phyloP scores from a whole-genome alignment of 2,113 vertebrate species.

The Caranx melampygus region DNA sequence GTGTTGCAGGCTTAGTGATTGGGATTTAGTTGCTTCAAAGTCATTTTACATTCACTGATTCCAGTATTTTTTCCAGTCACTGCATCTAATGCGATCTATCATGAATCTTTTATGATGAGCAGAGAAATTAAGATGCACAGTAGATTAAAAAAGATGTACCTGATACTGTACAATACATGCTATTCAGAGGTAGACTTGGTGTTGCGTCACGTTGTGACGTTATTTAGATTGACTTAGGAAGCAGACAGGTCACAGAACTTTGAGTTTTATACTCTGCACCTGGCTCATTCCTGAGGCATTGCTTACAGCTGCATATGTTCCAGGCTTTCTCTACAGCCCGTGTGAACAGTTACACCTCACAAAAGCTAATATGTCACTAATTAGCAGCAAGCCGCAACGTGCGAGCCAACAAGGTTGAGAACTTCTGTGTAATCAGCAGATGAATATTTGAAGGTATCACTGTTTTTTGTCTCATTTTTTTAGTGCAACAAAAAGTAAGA shows the following conservation, averaged over 20 bases:
- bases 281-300: conserved; percentile 22
- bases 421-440: conserved; percentile 31
- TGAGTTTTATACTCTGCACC: conserved; percentile 24
- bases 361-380: conserved; percentile 43
- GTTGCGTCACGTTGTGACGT: not conserved
- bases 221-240: conserved; percentile 31
- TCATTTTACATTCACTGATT: conserved; percentile 29
- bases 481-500: not conserved
- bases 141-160: conserved; percentile 26
- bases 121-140: conserved; percentile 10
- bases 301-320: conserved; percentile 47
- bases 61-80: conserved; percentile 10
- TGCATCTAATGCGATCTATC: conserved; percentile 1
- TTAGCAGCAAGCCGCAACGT: conserved; percentile 33
- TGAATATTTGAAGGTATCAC: conserved; percentile 17
- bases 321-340: conserved; percentile 33
- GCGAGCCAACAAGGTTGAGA: conserved; percentile 23
- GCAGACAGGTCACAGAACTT: conserved; percentile 26
- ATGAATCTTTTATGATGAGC: conserved; percentile 9
- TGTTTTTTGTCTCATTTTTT: not conserved
- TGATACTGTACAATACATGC: conserved; percentile 6
- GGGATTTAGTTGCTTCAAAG: conserved; percentile 9
- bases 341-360: conserved; percentile 59
- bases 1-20: conserved; percentile 11
- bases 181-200: conserved; percentile 20